Percentiles rank a stretch among this genome's conserved stretches.
Evolutionary conservation across 2,888 invertebrate species (phyloP).

Genomic region (Pollenia griseotomentosa): DNA sequence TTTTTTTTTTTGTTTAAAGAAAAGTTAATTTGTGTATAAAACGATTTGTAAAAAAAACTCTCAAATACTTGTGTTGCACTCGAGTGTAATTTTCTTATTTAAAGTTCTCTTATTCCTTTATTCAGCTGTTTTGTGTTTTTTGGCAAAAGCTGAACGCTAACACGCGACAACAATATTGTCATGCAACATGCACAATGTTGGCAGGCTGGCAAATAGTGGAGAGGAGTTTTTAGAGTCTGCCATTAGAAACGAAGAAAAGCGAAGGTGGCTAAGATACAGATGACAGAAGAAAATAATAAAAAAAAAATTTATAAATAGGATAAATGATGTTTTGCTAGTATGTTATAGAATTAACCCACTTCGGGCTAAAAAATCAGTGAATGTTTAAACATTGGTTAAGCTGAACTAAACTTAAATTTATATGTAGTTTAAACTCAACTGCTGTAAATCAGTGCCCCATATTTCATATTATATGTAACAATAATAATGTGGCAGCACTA

Average conservation of each 20-base stretch:
- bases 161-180: conserved; percentile 68
- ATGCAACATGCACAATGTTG: conserved; percentile 44
- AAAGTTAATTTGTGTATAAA: conserved; percentile 75
- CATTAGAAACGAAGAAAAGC: conserved; percentile 59
- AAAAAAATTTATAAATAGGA: conserved; percentile 11
- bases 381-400: too few species aligned
- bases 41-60: conserved; percentile 66
- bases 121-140: conserved; percentile 30
- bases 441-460: too few species aligned
- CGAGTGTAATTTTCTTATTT: conserved; percentile 58
- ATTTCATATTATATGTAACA: too few species aligned
- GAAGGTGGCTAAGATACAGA: conserved; percentile 67
- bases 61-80: conserved; percentile 53
- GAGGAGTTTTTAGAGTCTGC: conserved; percentile 41
- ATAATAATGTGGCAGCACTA: too few species aligned
- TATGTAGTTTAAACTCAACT: too few species aligned
- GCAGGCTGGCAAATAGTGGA: conserved; percentile 5
- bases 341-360: conserved; percentile 31
- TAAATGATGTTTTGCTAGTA: background rate
- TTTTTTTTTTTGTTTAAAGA: conserved; percentile 59
- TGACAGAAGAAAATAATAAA: conserved; percentile 47
- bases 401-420: too few species aligned
- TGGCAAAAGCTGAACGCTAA: conserved; percentile 66
- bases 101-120: conserved; percentile 1
- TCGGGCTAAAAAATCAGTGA: background rate